Conservation (phyloP, 2,797 vertebrate species). For the Etheostoma nigrum region DNA sequence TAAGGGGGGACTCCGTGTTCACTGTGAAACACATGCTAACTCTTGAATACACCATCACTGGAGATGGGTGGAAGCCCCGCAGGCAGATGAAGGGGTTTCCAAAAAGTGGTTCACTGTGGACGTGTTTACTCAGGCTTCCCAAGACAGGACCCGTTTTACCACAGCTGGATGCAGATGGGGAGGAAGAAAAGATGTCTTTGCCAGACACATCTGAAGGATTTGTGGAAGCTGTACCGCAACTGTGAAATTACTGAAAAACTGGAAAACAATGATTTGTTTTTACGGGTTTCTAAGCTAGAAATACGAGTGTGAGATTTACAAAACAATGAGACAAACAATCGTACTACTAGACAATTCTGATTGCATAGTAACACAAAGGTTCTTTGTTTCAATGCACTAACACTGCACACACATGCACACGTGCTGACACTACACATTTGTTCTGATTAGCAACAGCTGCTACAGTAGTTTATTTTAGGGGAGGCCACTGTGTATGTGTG, state of each 20-base stretch:
- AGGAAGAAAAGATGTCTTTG: constrained; percentile 55
- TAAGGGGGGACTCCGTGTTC: constrained; percentile 91
- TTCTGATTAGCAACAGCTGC: constrained; percentile 85
- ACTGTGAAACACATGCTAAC: constrained; percentile 94
- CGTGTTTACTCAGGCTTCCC: constrained; percentile 93
- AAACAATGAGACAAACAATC: background rate
- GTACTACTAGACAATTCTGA: background rate
- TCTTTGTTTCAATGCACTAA: constrained; percentile 26
- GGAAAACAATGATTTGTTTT: constrained; percentile 24
- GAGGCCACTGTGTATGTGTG: constrained; percentile 47
- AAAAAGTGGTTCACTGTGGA: constrained; percentile 92
- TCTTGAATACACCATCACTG: constrained; percentile 88
- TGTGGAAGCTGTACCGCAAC: constrained; percentile 46
- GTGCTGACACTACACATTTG: constrained; percentile 69
- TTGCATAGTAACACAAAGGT: constrained; percentile 1
- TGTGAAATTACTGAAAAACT: constrained; percentile 53
- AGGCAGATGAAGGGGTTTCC: constrained; percentile 93
- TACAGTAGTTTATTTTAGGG: constrained; percentile 69
- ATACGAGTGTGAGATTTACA: background rate
- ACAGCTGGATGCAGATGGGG: constrained; percentile 45
- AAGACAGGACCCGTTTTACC: constrained; percentile 64
- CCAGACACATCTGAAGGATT: constrained; percentile 58
- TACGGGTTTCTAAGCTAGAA: constrained; percentile 18
- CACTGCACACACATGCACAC: constrained; percentile 42
- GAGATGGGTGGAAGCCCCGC: constrained; percentile 88